Conservation (phyloP, 2,113 vertebrate genomes). For the Cyanistes caeruleus region DNA sequence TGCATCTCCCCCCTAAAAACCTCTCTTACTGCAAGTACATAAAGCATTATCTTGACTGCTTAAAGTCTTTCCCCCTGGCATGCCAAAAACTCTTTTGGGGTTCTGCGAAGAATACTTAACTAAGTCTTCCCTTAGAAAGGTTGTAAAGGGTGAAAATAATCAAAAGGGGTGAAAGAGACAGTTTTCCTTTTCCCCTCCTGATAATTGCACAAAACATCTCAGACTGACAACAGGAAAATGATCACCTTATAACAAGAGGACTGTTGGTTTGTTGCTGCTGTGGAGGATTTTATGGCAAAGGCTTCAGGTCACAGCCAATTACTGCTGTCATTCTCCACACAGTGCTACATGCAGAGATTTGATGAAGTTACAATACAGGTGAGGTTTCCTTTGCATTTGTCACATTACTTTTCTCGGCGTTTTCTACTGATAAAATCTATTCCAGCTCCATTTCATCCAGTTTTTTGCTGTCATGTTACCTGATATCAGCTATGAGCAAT, state of each 20-base stretch:
- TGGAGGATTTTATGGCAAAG: neutral
- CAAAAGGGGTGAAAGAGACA: neutral
- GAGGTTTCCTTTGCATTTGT: neutral
- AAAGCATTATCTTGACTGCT: neutral
- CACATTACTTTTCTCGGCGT: neutral
- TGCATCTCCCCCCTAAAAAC: neutral
- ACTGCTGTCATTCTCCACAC: neutral
- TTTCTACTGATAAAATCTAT: neutral
- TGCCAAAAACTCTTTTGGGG: neutral
- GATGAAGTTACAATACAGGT: neutral
- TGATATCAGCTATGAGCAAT: neutral
- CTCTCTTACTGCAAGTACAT: neutral
- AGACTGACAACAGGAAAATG: neutral
- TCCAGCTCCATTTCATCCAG: neutral
- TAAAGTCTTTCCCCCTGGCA: neutral
- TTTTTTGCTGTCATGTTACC: neutral
- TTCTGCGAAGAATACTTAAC: neutral
- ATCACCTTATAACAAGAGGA: neutral
- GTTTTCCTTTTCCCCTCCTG: neutral
- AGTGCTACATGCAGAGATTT: neutral
- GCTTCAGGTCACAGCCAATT: neutral
- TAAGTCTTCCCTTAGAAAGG: neutral
- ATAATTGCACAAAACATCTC: neutral
- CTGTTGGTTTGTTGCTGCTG: neutral
- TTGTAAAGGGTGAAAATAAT: neutral